A percentile compares a stretch with the other conserved stretches of the same genome.
Evolutionary conservation across 2,888 invertebrate genomes (phyloP).

Genomic region (Saturnia japonica): DNA sequence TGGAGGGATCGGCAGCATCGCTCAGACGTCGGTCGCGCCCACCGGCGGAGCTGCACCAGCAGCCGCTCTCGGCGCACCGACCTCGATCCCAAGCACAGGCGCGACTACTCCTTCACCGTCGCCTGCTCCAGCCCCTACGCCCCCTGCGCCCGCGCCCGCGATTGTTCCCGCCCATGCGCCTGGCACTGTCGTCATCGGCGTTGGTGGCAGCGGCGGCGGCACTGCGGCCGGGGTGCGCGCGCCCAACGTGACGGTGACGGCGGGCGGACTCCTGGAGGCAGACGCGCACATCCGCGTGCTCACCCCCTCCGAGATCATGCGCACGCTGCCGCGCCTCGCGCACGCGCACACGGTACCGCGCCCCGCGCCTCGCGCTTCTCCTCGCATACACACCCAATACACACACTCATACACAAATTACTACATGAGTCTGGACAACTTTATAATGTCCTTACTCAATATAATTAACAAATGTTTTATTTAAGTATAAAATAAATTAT

Average conservation of each 20-base stretch:
- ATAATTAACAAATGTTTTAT: neutral
- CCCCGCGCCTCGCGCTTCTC: conserved; percentile 53
- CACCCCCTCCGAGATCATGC: conserved; percentile 95
- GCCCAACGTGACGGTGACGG: conserved; percentile 86
- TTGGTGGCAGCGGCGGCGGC: conserved; percentile 29
- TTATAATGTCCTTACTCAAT: conserved; percentile 15
- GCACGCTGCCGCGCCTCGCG: conserved; percentile 93
- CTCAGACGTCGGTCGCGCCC: conserved; percentile 32
- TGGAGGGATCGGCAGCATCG: conserved; percentile 35
- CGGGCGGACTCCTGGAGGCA: conserved; percentile 81
- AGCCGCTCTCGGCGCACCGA: too few species aligned
- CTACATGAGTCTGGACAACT: neutral
- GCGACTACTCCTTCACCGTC: conserved; percentile 28
- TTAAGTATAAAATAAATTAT: neutral
- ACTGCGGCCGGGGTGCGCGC: conserved; percentile 77
- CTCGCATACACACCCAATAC: conserved; percentile 38
- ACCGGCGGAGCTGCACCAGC: conserved; percentile 29
- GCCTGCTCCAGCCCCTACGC: conserved; percentile 30
- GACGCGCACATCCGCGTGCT: conserved; percentile 94
- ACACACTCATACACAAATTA: conserved; percentile 24
- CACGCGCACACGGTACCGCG: conserved; percentile 58
- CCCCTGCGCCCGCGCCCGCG: conserved; percentile 29
- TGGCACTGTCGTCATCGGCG: conserved; percentile 48
- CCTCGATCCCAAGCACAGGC: conserved; percentile 28
- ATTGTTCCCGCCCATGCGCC: conserved; percentile 29